Percentiles rank a stretch among this genome's conserved stretches.
phyloP scores from a whole-genome alignment of 2,888 invertebrate species.

The Caenorhabditis sp. region DNA sequence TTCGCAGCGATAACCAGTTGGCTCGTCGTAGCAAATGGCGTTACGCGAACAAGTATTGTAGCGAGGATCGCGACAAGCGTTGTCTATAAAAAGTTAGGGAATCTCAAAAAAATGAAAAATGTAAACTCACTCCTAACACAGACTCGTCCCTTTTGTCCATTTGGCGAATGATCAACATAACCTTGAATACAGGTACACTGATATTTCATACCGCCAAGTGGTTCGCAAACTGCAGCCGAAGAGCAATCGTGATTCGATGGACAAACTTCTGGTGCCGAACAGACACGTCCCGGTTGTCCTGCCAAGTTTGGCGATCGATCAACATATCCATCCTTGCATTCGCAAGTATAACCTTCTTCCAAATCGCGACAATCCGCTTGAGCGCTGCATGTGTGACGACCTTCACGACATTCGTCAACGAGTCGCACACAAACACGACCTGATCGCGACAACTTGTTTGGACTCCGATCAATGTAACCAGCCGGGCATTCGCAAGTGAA shows the following conservation, averaged over 20 bases:
- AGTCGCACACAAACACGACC: conserved; percentile 67
- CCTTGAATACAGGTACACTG: conserved; percentile 70
- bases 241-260: conserved; percentile 70
- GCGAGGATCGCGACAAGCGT: conserved; percentile 68
- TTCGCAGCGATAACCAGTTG: conserved; percentile 67
- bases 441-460: conserved; percentile 62
- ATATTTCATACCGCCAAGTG: conserved; percentile 69
- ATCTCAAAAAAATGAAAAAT: not conserved
- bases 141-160: conserved; percentile 58
- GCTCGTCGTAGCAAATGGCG: conserved; percentile 69
- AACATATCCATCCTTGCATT: conserved; percentile 69
- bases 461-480: conserved; percentile 67
- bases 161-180: conserved; percentile 67
- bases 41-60: conserved; percentile 70
- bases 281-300: conserved; percentile 68
- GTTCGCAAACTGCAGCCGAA: conserved; percentile 69
- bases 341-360: conserved; percentile 70
- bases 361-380: conserved; percentile 70
- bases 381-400: conserved; percentile 66
- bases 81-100: conserved; percentile 47
- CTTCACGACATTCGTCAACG: conserved; percentile 64
- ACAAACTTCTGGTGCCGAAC: conserved; percentile 68
- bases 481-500: conserved; percentile 69
- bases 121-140: conserved; percentile 64
- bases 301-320: conserved; percentile 69